phyloP scores from a whole-genome alignment of 2,797 vertebrate genomes.

The Chlorospingus flavigularis region DNA sequence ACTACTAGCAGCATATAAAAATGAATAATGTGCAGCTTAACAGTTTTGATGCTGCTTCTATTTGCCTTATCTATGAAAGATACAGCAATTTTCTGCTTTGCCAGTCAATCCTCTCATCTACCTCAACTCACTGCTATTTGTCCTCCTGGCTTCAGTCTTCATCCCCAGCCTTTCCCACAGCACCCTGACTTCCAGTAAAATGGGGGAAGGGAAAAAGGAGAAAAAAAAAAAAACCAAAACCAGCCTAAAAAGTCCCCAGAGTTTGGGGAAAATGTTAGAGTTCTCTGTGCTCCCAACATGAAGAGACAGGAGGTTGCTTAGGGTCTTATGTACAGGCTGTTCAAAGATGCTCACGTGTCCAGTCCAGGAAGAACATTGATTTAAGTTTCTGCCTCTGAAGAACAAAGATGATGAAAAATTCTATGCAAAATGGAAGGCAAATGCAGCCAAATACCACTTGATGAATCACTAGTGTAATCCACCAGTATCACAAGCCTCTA shows the following conservation, averaged over 20 bases:
- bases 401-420: not conserved
- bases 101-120: conserved; percentile 28
- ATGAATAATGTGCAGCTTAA: conserved; percentile 31
- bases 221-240: not conserved
- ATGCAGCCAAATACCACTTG: not conserved
- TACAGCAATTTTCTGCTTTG: conserved; percentile 4
- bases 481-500: not conserved
- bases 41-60: conserved; percentile 18
- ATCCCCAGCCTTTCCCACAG: not conserved
- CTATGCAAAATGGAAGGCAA: not conserved
- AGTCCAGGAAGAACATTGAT: not conserved
- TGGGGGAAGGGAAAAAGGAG: not conserved
- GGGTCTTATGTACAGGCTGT: not conserved
- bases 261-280: not conserved
- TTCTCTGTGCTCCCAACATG: not conserved
- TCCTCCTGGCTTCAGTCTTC: not conserved
- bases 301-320: not conserved
- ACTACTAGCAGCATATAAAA: conserved; percentile 26
- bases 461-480: not conserved
- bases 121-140: not conserved
- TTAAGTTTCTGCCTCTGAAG: not conserved
- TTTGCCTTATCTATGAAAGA: conserved; percentile 36
- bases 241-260: not conserved
- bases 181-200: conserved; percentile 1
- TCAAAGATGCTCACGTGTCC: not conserved